Base-by-base conservation (phyloP, 2,888 invertebrate genomes). In the Agrenia bidenticulata region DNA sequence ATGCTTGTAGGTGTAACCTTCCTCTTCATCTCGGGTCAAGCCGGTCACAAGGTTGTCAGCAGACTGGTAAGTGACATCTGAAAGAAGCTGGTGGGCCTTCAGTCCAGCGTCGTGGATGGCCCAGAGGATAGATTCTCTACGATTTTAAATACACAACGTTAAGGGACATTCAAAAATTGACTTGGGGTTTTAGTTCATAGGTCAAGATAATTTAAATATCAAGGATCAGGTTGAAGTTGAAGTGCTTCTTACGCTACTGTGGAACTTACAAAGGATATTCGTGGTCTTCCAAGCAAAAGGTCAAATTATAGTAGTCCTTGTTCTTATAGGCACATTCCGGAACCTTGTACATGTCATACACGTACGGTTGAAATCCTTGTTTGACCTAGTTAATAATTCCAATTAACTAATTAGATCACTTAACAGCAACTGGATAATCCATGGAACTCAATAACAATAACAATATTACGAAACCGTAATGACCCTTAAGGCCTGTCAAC, bases 41-140 rank as follows among this genome's bases (percentile, higher is more conserved):
- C 80, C 80, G 57, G 79, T 80, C 11, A 79, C 77, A 23, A 79
- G 72, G 39, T 78, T 77, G 27, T 78, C 78, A 1, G 79, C 78
- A 32, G 77, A 77, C 56, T 79, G 78, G 32, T 78, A 77, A 19
- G 77, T 77, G 1, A 79, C 79, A 67, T 80, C 80, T n/a, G 78
- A 78, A 41, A 80, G 75, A 73, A 79, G 73, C 19, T 76, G 64
- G 27, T 77, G 74, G 15, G 77, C 76, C 32, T 73, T 63, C 17
- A 68, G 71, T 32, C 77, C 76, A 42, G 77, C 69, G 37, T 77
- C 73, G 55, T 73, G 72, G 11, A 79, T 70, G 21, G 76, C 77
- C 66, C 74, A 76, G 55, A 76, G 54, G 49, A 78, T 78, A 15
- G 76, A 74, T 24, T 77, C 76, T 15, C 76, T 76, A 32, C 2